phyloP scores from a whole-genome alignment of 2,113 vertebrate species.

The Xerus inauris region DNA sequence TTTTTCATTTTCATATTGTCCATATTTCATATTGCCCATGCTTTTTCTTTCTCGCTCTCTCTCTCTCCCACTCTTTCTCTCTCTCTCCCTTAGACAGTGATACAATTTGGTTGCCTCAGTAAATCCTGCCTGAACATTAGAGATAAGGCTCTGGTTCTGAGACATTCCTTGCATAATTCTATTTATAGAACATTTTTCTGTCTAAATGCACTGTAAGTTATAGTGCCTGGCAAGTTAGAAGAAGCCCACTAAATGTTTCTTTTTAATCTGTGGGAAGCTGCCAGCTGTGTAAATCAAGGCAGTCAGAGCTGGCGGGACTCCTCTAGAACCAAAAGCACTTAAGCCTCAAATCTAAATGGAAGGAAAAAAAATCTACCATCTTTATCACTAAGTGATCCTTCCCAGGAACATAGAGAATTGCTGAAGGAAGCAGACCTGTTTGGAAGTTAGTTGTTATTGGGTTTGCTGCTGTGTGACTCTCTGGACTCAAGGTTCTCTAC shows the following conservation, averaged over 20 bases:
- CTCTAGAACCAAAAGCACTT: conserved; percentile 57
- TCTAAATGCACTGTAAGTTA: conserved; percentile 57
- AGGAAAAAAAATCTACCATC: neutral
- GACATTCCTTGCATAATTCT: conserved; percentile 58
- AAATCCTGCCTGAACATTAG: conserved; percentile 41
- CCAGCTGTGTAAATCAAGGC: conserved; percentile 13
- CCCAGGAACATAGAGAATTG: neutral
- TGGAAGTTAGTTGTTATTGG: neutral
- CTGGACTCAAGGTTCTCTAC: neutral
- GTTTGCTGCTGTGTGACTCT: neutral
- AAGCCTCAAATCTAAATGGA: conserved; percentile 52
- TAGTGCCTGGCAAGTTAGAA: conserved; percentile 50
- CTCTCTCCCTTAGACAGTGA: neutral
- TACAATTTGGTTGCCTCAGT: neutral
- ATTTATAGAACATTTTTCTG: conserved; percentile 66
- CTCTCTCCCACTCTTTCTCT: neutral
- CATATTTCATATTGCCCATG: too few species aligned
- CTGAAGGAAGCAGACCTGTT: neutral
- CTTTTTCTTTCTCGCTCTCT: neutral
- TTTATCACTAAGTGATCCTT: conserved; percentile 32
- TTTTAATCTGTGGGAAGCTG: conserved; percentile 50
- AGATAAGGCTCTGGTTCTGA: conserved; percentile 52
- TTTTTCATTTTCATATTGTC: neutral
- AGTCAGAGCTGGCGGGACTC: neutral
- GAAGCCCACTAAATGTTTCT: conserved; percentile 23